Conservation (phyloP, 2,797 vertebrate species). For the Harpagifer antarcticus region DNA sequence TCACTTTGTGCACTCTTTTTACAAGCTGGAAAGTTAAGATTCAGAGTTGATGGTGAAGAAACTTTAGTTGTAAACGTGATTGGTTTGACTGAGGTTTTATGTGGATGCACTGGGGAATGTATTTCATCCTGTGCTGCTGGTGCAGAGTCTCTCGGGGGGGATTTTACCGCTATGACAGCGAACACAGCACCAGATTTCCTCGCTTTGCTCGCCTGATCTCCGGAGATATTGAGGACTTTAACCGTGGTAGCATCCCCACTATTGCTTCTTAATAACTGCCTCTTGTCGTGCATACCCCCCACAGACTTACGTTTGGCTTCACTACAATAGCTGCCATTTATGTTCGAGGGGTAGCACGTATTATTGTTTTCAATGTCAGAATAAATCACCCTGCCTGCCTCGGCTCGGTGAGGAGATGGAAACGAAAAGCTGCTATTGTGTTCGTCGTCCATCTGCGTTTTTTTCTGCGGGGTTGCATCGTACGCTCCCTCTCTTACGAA, state of each 20-base stretch:
- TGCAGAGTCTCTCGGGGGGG: slow-evolving; percentile 55
- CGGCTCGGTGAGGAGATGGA: slow-evolving; percentile 20
- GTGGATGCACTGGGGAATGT: slow-evolving; percentile 1
- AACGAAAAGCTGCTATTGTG: slow-evolving; percentile 33
- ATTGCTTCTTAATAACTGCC: background rate
- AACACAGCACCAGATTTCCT: slow-evolving; percentile 77
- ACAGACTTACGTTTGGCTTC: background rate
- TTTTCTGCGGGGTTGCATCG: slow-evolving; percentile 21
- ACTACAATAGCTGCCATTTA: slow-evolving; percentile 14
- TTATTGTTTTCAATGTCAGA: slow-evolving; percentile 78
- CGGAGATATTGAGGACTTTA: slow-evolving; percentile 71
- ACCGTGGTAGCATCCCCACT: slow-evolving; percentile 60
- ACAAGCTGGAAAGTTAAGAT: slow-evolving; percentile 5
- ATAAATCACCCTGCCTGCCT: slow-evolving; percentile 26
- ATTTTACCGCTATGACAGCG: slow-evolving; percentile 78
- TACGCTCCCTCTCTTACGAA: slow-evolving; percentile 52
- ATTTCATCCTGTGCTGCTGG: slow-evolving; percentile 6
- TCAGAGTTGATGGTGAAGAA: slow-evolving; percentile 40
- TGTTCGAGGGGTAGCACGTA: slow-evolving; percentile 1
- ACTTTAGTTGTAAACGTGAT: slow-evolving; percentile 71
- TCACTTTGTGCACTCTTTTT: slow-evolving; percentile 49
- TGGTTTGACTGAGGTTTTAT: slow-evolving; percentile 60
- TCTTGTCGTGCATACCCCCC: slow-evolving; percentile 8
- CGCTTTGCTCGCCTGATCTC: slow-evolving; percentile 53
- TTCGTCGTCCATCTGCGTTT: slow-evolving; percentile 50